Base-by-base conservation (phyloP, 2,797 vertebrate genomes). In the Enteromius argenteus region DNA sequence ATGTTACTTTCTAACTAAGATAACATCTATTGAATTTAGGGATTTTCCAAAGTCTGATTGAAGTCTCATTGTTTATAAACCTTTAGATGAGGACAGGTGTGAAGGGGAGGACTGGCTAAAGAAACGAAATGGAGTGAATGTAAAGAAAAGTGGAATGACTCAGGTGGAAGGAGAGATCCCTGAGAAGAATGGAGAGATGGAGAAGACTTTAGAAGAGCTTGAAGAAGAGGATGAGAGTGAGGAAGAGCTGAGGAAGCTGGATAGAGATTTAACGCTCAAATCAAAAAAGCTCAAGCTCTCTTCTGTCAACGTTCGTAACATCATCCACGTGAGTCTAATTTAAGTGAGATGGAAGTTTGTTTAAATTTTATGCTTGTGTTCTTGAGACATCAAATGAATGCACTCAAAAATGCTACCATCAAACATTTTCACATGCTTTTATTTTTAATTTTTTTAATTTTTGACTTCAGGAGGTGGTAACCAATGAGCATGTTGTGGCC, bases 231-330 rank as follows among this genome's bases (percentile, higher is more conserved):
- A 94, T 85, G 93, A 93, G 21, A 46, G 27, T 0, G 90, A 91
- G 76, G 92, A 62, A 27, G 39, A 72, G 64, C 17, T 51, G 79
- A 88, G 96, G 15, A 91, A 95, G 77, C 93, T 99, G 4, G 98
- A 99, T 80, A 92, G 96, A 0, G 96, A 97, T 46, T 89, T 99
- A 73, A 96, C 97, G 73, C 95, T 96, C 9, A 97, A 97, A 79
- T 98, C 98, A 1, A 97, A 94, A 21, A 96, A 96, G 46, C 97
- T 96, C 90, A 99, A 99, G 86, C 93, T 99, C 90, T 98, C 97
- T 0, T 96, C 95, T 0, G 94, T 96, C 84, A 97, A 99, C 0
- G 97, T 99, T 21, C 93, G 97, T 5, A 95, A 96, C 89, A 99
- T 99, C 85, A 95, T 99, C 21, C 98, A 99, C 0, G 98, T 99